Conservation (phyloP, 2,113 vertebrate species). For the Equus quagga region DNA sequence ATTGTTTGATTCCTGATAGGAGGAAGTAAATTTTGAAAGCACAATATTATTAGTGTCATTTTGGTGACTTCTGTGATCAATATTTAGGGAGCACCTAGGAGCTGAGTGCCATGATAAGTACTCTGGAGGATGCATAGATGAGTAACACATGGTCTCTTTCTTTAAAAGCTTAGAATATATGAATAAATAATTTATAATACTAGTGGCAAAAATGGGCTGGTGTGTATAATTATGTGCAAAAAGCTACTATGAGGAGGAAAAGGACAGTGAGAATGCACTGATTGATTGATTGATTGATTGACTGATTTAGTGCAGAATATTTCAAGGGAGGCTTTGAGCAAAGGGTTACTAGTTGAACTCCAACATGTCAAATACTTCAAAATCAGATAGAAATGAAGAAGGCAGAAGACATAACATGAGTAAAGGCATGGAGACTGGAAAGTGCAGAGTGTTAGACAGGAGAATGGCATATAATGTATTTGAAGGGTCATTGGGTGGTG, state of each 20-base stretch:
- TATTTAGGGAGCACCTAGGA: neutral
- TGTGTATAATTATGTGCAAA: neutral
- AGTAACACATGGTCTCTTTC: neutral
- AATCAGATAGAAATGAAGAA: neutral
- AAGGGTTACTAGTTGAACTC: neutral
- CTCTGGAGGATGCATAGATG: neutral
- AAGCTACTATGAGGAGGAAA: neutral
- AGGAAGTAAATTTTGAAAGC: neutral
- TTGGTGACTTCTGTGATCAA: neutral
- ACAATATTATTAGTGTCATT: neutral
- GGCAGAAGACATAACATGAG: neutral
- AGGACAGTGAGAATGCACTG: fast-evolving
- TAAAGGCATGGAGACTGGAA: fast-evolving
- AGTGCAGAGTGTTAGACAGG: no score
- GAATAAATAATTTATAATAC: neutral
- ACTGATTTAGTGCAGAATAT: no score
- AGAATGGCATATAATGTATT: fast-evolving
- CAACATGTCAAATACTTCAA: no score
- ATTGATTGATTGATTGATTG: no score
- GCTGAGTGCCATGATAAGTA: neutral
- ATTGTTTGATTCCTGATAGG: neutral
- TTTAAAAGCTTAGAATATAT: neutral
- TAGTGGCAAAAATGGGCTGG: neutral
- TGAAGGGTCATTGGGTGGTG: fast-evolving
- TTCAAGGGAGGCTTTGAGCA: neutral